Conservation (phyloP, 2,888 invertebrate species). For the Yponomeuta sedellus region DNA sequence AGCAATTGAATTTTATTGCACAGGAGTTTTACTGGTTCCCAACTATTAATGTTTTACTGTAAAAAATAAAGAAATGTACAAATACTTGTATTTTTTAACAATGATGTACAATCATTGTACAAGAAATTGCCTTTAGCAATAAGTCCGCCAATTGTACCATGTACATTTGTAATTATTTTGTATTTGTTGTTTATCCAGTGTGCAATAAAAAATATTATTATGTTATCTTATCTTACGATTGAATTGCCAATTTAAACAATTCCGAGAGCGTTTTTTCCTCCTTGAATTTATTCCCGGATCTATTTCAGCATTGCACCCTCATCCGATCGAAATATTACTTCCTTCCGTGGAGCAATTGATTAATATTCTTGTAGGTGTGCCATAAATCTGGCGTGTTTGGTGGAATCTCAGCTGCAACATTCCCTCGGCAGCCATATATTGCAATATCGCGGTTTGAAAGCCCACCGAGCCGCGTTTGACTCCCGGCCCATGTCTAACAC, state of each 20-base stretch:
- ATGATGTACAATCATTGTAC: not conserved
- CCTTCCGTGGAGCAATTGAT: slow-evolving; percentile 35
- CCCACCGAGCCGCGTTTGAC: slow-evolving; percentile 20
- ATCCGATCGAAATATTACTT: slow-evolving; percentile 1
- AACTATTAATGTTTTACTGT: no score
- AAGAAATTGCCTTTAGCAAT: no score
- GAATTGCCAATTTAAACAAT: not conserved
- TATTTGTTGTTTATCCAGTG: no score
- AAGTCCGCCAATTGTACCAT: no score
- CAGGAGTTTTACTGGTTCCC: no score
- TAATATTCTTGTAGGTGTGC: slow-evolving; percentile 54
- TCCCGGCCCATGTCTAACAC: slow-evolving; percentile 18
- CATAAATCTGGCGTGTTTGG: slow-evolving; percentile 63
- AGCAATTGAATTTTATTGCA: no score
- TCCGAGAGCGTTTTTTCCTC: not conserved
- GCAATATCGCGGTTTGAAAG: slow-evolving; percentile 39
- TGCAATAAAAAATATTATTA: no score
- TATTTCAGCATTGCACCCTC: not conserved
- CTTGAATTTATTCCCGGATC: not conserved
- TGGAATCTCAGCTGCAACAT: slow-evolving; percentile 56
- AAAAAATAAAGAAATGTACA: no score
- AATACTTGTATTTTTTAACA: no score
- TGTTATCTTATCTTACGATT: not conserved
- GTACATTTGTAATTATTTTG: no score
- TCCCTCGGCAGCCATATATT: slow-evolving; percentile 70